Conservation (phyloP, 2,113 vertebrate genomes). For the Equus quagga region DNA sequence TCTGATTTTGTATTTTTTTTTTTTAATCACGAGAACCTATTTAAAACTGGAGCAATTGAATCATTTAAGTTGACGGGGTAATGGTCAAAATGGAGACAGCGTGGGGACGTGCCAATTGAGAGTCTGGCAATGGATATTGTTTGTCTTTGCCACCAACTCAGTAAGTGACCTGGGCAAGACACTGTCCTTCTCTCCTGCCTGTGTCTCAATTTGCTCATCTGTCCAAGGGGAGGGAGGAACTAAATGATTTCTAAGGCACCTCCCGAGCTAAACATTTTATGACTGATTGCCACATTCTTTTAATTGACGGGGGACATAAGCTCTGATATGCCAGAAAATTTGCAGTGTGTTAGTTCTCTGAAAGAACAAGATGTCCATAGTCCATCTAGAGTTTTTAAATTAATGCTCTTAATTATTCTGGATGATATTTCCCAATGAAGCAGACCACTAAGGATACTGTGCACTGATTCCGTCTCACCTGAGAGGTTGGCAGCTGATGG, state of each 20-base stretch:
- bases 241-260: not conserved
- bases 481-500: too few species aligned
- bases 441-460: accelerated
- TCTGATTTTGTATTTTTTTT: not conserved
- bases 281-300: not conserved
- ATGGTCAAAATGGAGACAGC: not conserved
- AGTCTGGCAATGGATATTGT: not conserved
- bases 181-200: not conserved
- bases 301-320: not conserved
- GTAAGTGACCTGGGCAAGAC: not conserved
- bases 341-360: not conserved
- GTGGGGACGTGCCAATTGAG: not conserved
- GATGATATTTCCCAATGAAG: not conserved
- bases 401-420: too few species aligned
- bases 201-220: not conserved
- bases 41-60: slow-evolving; percentile 43
- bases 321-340: not conserved
- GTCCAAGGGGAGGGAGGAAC: not conserved
- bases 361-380: not conserved
- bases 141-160: not conserved
- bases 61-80: not conserved
- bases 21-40: not conserved
- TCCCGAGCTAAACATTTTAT: not conserved
- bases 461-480: accelerated
- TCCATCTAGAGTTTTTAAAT: not conserved